phyloP scores from a whole-genome alignment of 2,797 vertebrate genomes.

The Apogon hyalosoma region DNA sequence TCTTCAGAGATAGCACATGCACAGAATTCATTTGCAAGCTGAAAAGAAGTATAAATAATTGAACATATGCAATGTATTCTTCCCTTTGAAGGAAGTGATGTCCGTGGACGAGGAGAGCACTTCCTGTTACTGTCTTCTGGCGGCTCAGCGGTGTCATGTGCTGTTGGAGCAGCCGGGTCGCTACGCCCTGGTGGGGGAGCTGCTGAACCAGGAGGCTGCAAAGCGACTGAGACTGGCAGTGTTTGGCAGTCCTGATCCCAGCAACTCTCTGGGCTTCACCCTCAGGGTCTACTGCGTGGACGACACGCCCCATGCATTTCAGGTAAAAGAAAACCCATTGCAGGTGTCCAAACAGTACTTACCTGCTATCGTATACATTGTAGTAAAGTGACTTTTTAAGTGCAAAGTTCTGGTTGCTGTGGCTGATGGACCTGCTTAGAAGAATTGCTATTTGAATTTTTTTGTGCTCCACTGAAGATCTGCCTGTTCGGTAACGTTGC shows the following conservation, averaged over 20 bases:
- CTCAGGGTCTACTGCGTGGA: conserved; percentile 97
- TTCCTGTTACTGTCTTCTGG: conserved; percentile 96
- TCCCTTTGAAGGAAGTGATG: conserved; percentile 91
- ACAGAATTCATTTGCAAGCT: conserved; percentile 1
- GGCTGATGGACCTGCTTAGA: conserved; percentile 26
- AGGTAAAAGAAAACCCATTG: conserved; percentile 81
- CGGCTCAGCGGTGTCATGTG: conserved; percentile 93
- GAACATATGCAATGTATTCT: neutral
- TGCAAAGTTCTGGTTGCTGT: neutral
- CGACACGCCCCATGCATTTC: conserved; percentile 96
- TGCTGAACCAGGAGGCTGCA: conserved; percentile 89
- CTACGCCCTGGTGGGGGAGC: conserved; percentile 94
- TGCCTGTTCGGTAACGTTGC: conserved; percentile 60
- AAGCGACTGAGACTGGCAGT: conserved; percentile 95
- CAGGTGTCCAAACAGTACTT: too few relatives aligned
- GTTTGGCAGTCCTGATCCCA: conserved; percentile 90
- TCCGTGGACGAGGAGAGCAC: conserved; percentile 95
- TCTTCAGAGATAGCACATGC: neutral
- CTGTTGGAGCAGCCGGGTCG: conserved; percentile 94
- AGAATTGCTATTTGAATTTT: conserved; percentile 33
- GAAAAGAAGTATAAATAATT: conserved; percentile 7
- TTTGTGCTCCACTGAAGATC: conserved; percentile 55
- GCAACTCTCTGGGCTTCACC: conserved; percentile 92
- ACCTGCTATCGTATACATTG: too few relatives aligned
- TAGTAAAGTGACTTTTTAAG: neutral